A percentile compares a stretch with the other conserved stretches of the same genome.
Conservation (phyloP, 1,140 invertebrate genomes). For the Dendrolimus kikuchii region DNA sequence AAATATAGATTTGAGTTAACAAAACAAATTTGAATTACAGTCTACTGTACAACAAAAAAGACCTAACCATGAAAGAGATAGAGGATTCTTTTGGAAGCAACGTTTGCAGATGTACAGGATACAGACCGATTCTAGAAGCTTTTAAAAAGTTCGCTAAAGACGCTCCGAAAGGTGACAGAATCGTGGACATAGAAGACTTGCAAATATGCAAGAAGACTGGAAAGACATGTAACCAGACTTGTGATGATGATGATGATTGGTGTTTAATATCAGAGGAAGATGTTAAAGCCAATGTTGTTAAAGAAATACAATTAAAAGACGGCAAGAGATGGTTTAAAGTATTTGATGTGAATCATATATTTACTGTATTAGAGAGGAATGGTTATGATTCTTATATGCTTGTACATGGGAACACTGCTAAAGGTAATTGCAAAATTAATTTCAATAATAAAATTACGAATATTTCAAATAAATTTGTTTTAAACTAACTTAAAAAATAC, state of each 20-base stretch:
- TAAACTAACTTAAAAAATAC: no score
- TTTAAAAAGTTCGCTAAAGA: conserved; percentile 78
- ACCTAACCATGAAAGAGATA: conserved; percentile 75
- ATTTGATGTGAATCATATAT: conserved; percentile 28
- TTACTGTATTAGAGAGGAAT: conserved; percentile 26
- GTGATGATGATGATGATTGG: conserved; percentile 37
- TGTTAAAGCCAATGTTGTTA: conserved; percentile 26
- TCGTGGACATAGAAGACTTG: conserved; percentile 57
- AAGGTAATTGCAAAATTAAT: conserved; percentile 38
- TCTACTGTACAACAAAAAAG: conserved; percentile 27
- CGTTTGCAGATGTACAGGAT: conserved; percentile 87
- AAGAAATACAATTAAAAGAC: conserved; percentile 34
- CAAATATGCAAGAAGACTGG: conserved; percentile 27
- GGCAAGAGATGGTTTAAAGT: conserved; percentile 40
- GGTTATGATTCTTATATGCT: conserved; percentile 62
- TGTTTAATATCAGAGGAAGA: conserved; percentile 31
- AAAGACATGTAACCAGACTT: conserved; percentile 42
- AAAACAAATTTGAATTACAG: conserved; percentile 6
- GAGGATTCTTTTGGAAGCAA: conserved; percentile 83
- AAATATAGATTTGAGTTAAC: neutral
- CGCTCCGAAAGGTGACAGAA: conserved; percentile 12
- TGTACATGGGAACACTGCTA: conserved; percentile 72
- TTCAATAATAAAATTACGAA: neutral
- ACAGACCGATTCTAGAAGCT: conserved; percentile 83
- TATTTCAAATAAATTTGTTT: no score